Conservation (phyloP, 2,113 vertebrate genomes). For the Pithys albifrons region DNA sequence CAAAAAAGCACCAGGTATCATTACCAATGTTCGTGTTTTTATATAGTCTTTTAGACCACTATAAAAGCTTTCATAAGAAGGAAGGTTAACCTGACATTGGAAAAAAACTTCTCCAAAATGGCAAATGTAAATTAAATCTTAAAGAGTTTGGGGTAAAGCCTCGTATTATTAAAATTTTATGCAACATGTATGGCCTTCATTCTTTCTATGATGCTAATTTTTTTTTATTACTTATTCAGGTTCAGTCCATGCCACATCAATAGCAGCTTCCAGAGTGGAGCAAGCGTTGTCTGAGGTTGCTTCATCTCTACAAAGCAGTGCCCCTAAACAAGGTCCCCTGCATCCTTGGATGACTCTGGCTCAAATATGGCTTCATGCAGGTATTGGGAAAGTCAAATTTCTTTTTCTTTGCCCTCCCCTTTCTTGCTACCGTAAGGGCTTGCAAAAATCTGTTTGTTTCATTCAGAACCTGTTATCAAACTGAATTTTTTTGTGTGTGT, state of each 20-base stretch:
- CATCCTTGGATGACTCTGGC: conserved; percentile 99
- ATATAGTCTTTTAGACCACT: neutral
- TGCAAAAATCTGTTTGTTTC: neutral
- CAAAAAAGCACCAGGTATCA: neutral
- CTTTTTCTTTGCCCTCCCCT: neutral
- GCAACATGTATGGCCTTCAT: neutral
- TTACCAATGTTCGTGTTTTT: neutral
- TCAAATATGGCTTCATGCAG: conserved; percentile 99
- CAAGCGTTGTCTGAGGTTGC: conserved; percentile 96
- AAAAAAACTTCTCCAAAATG: neutral
- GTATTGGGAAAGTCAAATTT: conserved; percentile 65
- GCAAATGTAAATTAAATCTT: neutral
- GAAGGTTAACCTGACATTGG: neutral
- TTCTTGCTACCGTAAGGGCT: neutral
- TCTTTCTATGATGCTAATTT: neutral
- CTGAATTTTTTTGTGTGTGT: neutral
- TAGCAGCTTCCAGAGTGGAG: conserved; percentile 96
- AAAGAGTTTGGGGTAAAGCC: neutral
- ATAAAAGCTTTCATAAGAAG: neutral
- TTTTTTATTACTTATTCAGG: conserved; percentile 73
- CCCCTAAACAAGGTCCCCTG: conserved; percentile 93
- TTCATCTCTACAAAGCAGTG: conserved; percentile 95
- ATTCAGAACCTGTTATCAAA: neutral
- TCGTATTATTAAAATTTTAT: neutral
- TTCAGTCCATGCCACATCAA: conserved; percentile 93